Evolutionary conservation across 1,140 invertebrate species (phyloP), one percentile per base, ranked within the genome.

Genomic region (Drosophila tani): DNA sequence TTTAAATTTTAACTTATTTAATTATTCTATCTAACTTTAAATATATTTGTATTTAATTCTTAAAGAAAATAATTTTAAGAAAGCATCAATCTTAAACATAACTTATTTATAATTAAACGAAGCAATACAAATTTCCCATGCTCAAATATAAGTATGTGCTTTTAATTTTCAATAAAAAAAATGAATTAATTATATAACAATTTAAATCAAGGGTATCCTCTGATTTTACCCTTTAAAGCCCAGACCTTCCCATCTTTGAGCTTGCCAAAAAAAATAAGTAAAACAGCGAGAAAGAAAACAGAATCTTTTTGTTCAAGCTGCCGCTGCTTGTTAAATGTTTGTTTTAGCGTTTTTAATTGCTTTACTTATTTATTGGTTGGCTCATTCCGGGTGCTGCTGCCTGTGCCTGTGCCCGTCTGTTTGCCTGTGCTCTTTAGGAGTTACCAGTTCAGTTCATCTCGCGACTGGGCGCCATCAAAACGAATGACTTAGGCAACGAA

Each of bases 351-450:
- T 90, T 90, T 90, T 90, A 90, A 90, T 90, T 90, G 85, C 85
- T 90, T 90, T 90, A 90, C 90, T 90, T 90, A 90, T 90, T 90
- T 90, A 90, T 90, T 90, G 85, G 90, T 90, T 85, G 85, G 77
- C 64, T 57, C 40, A 65, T 58, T 45, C 53, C 40, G 45, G 17
- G 29, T 58, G 46, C n/a, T 29, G 24, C 24, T 53, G n/a, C 38
- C 27, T 60, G 43, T 71, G 41, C 19, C 35, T 69, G 41, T 56
- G 58, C 14, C 24, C 24, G 51, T 58, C 32, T 55, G 51, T 21
- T 55, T 15, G 45, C 17, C 3, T 41, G 55, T 60, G 55, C 35
- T 63, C 63, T 70, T 70, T 68, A 68, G 49, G 63, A 67, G 56
- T 59, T 75, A 59, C 64, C 75, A 67, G 69, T 73, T 71, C 69